Conservation (phyloP, 2,113 vertebrate species). For the Cyprinus carpio region DNA sequence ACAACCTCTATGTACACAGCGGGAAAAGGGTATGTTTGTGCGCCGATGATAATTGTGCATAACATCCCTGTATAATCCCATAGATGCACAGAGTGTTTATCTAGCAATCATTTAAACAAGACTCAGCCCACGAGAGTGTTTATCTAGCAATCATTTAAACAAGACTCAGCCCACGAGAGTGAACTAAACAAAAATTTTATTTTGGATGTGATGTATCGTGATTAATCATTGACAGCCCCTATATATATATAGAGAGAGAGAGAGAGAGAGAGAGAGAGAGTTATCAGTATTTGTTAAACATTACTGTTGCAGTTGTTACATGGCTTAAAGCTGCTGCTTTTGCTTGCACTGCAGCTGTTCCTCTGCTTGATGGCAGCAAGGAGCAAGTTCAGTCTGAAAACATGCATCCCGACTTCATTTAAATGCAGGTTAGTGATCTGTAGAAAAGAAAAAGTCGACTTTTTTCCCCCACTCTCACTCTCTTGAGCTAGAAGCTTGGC, state of each 20-base stretch:
- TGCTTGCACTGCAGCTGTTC: conserved; percentile 5
- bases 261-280: background rate
- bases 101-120: conserved; percentile 9
- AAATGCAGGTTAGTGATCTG: conserved; percentile 21
- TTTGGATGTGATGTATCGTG: no score
- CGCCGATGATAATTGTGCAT: background rate
- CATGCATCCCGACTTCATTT: background rate
- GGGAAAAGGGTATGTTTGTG: background rate
- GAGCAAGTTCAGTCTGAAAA: conserved; percentile 13
- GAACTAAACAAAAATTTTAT: no score
- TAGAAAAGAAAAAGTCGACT: background rate
- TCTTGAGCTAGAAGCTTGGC: background rate
- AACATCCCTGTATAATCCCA: background rate
- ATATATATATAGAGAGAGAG: background rate
- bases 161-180: background rate
- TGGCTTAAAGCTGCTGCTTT: background rate
- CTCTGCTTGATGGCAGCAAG: conserved; percentile 49
- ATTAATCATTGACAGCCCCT: no score
- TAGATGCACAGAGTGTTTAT: background rate
- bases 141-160: conserved; percentile 8
- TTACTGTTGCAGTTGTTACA: background rate
- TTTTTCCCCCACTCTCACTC: background rate
- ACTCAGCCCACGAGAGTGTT: background rate
- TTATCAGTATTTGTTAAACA: background rate
- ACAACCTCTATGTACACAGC: background rate